Conservation (phyloP, 2,113 vertebrate genomes). For the Theristicus caerulescens region DNA sequence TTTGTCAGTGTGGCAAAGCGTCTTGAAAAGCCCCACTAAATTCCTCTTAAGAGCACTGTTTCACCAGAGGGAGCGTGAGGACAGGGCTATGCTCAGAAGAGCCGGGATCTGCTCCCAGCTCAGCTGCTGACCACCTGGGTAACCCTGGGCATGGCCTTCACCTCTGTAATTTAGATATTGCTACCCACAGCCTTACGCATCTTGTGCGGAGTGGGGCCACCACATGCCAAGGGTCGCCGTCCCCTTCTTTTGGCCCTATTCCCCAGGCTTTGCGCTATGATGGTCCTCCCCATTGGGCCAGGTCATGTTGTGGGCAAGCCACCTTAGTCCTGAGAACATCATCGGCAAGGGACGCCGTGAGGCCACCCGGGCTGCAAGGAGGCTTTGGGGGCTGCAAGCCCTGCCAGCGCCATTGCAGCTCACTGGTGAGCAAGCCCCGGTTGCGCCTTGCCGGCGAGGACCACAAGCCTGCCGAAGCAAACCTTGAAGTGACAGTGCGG, state of each 20-base stretch:
- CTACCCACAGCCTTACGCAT: not conserved
- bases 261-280: not conserved
- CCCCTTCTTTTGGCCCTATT: not conserved
- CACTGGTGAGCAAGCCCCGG: accelerated
- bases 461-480: not conserved
- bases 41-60: not conserved
- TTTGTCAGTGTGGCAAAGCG: not conserved
- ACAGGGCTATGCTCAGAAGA: not conserved
- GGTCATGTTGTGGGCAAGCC: not conserved
- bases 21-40: not conserved
- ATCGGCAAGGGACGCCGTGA: accelerated
- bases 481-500: slow-evolving; percentile 6
- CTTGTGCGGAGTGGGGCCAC: accelerated
- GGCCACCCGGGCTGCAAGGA: accelerated
- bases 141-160: not conserved
- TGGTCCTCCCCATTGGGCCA: accelerated
- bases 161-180: not conserved
- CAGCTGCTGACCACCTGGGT: not conserved
- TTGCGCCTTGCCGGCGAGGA: not conserved
- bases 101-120: not conserved
- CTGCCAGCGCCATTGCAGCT: not conserved
- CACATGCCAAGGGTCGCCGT: not conserved
- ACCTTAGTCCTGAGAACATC: not conserved
- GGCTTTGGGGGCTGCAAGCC: not conserved
- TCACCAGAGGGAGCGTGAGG: not conserved